Evolutionary conservation across 2,888 invertebrate genomes (phyloP).

Genomic region (Polyommatus iphigenia): DNA sequence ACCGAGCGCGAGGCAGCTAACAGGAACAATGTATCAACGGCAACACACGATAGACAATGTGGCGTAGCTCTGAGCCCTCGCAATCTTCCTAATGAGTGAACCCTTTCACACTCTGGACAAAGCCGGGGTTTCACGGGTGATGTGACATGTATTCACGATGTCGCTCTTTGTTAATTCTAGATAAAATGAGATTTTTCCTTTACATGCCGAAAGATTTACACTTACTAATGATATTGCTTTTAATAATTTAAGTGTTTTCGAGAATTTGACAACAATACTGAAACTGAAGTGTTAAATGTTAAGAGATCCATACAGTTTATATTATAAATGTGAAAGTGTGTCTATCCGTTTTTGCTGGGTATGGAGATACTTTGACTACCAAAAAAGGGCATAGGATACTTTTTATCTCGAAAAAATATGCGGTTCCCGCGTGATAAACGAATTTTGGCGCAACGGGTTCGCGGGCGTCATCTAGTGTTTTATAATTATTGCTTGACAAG

Average conservation of each 20-base stretch:
- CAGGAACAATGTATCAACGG: slow-evolving; percentile 62
- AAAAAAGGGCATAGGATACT: no score
- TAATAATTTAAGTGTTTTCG: background rate
- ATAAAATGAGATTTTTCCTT: slow-evolving; percentile 56
- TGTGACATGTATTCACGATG: slow-evolving; percentile 69
- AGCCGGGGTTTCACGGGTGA: slow-evolving; percentile 75
- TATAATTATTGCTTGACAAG: no score
- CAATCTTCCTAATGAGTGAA: slow-evolving; percentile 80
- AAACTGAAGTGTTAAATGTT: background rate
- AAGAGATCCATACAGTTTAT: no score
- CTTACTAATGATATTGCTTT: slow-evolving; percentile 22
- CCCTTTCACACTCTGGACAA: slow-evolving; percentile 77
- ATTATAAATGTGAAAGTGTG: no score
- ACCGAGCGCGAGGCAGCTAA: slow-evolving; percentile 55
- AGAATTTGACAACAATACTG: background rate
- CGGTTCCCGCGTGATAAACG: no score
- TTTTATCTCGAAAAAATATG: no score
- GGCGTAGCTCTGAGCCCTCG: slow-evolving; percentile 66
- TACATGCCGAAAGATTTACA: slow-evolving; percentile 35
- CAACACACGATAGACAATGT: slow-evolving; percentile 59
- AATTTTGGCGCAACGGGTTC: no score
- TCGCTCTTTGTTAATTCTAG: slow-evolving; percentile 62
- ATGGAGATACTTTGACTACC: no score
- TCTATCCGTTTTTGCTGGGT: no score
- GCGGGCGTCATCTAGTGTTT: no score